Percentiles rank a stretch among this genome's conserved stretches.
phyloP scores from a whole-genome alignment of 2,113 vertebrate genomes.

The Glareola pratincola region DNA sequence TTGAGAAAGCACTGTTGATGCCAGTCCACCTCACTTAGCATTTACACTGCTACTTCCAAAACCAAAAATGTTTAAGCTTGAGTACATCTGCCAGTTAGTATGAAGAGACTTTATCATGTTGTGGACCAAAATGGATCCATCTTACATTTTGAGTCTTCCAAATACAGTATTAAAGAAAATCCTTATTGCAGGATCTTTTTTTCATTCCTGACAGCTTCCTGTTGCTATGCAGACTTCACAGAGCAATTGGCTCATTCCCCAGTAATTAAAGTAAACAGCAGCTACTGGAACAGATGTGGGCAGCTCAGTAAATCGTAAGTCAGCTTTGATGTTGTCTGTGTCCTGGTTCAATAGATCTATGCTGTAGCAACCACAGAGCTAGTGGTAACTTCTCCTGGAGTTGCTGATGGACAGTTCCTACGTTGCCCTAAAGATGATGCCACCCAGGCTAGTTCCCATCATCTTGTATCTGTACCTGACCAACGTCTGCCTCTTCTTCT shows the following conservation, averaged over 20 bases:
- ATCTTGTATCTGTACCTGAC: neutral
- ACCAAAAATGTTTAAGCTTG: neutral
- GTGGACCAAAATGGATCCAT: neutral
- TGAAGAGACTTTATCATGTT: neutral
- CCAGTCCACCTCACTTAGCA: neutral
- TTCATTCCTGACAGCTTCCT: slow-evolving; percentile 67
- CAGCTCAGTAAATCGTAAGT: slow-evolving; percentile 73
- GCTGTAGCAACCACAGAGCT: neutral
- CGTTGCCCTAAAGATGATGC: neutral
- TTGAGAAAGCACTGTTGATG: neutral
- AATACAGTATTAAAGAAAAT: neutral
- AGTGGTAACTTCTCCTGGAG: neutral
- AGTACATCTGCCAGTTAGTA: neutral
- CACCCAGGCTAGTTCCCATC: neutral
- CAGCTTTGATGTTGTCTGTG: slow-evolving; percentile 22
- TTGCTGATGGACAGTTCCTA: neutral
- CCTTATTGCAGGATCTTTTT: slow-evolving; percentile 5
- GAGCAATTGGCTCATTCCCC: slow-evolving; percentile 65
- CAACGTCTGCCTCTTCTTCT: neutral
- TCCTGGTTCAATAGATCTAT: neutral
- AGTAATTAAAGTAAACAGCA: slow-evolving; percentile 62
- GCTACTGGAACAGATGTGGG: slow-evolving; percentile 76
- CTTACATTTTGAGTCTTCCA: neutral
- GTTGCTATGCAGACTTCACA: slow-evolving; percentile 71
- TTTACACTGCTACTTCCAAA: neutral